These are phyloP conservation scores for Neodontobutis hainanensis DNA, from an alignment of 2,113 vertebrate species.

Conservation along the genomic window DNA sequence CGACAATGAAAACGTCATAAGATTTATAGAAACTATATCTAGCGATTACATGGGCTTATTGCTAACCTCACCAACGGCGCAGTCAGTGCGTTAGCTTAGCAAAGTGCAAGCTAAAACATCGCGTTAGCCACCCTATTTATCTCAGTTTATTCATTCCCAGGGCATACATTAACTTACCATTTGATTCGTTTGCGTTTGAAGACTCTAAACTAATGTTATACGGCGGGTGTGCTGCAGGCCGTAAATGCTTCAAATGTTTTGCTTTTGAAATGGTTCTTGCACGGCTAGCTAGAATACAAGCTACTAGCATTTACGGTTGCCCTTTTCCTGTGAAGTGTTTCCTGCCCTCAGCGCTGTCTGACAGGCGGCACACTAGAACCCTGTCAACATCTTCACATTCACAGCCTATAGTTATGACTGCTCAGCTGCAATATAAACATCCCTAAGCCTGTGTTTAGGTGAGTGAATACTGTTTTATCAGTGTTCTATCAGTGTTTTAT, in stretches of 20 bases:
- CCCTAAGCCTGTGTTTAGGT: too few species aligned
- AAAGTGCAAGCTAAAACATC: slow-evolving; percentile 37
- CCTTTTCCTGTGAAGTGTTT: accelerated
- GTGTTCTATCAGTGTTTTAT: too few species aligned
- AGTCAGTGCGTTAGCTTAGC: slow-evolving; percentile 38
- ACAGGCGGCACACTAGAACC: slow-evolving; percentile 34
- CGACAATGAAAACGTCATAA: too few species aligned
- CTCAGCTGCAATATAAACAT: too few species aligned
- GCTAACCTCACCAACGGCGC: background rate
- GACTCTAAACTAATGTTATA: background rate
- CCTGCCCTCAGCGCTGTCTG: slow-evolving; percentile 34
- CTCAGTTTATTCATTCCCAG: background rate
- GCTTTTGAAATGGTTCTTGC: slow-evolving; percentile 21
- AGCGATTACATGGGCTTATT: too few species aligned
- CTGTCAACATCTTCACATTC: too few species aligned
- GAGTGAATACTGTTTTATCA: too few species aligned
- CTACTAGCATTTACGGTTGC: slow-evolving; percentile 49
- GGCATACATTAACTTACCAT: slow-evolving; percentile 51
- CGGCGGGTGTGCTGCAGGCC: background rate
- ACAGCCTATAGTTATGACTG: background rate
- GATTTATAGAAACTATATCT: too few species aligned
- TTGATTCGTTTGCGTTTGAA: slow-evolving; percentile 31
- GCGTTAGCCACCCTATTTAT: background rate
- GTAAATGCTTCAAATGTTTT: background rate
- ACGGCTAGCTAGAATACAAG: slow-evolving; percentile 45